phyloP scores from a whole-genome alignment of 2,888 invertebrate genomes.

The Drosophila picticornis region DNA sequence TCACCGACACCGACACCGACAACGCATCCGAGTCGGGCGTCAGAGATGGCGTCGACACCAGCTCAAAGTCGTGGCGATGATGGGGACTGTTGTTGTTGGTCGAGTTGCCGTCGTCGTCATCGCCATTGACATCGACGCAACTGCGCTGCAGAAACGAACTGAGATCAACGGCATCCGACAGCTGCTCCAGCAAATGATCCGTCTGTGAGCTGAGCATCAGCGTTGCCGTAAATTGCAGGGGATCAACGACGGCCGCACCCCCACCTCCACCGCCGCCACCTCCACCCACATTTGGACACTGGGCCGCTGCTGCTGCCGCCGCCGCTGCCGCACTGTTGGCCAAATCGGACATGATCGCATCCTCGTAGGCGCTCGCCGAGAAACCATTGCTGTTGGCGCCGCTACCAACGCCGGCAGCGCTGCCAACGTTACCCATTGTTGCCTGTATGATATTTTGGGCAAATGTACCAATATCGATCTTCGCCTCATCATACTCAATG shows the following conservation, averaged over 20 bases:
- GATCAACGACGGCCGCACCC: conserved; percentile 88
- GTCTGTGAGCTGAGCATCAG: conserved; percentile 92
- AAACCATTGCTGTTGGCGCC: conserved; percentile 39
- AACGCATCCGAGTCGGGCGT: conserved; percentile 87
- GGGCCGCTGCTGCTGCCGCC: conserved; percentile 68
- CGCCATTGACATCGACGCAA: conserved; percentile 86
- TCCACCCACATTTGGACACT: conserved; percentile 80
- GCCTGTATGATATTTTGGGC: conserved; percentile 84
- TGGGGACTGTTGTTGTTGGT: conserved; percentile 87
- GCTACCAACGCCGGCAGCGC: conserved; percentile 10
- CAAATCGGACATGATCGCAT: conserved; percentile 94
- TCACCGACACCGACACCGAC: conserved; percentile 79
- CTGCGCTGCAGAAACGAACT: conserved; percentile 90
- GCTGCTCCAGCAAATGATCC: conserved; percentile 91
- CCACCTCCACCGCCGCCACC: neutral
- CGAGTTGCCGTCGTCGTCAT: conserved; percentile 36
- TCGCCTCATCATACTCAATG: conserved; percentile 90
- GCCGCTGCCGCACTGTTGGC: conserved; percentile 83
- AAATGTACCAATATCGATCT: conserved; percentile 87
- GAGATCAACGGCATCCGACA: conserved; percentile 92
- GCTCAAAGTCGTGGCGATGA: conserved; percentile 87
- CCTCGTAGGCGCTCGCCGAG: conserved; percentile 88
- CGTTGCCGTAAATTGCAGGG: conserved; percentile 92
- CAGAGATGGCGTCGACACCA: conserved; percentile 90
- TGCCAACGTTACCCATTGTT: conserved; percentile 63